Base-by-base conservation (phyloP, 2,797 vertebrate genomes). In the Sternotherus odoratus region DNA sequence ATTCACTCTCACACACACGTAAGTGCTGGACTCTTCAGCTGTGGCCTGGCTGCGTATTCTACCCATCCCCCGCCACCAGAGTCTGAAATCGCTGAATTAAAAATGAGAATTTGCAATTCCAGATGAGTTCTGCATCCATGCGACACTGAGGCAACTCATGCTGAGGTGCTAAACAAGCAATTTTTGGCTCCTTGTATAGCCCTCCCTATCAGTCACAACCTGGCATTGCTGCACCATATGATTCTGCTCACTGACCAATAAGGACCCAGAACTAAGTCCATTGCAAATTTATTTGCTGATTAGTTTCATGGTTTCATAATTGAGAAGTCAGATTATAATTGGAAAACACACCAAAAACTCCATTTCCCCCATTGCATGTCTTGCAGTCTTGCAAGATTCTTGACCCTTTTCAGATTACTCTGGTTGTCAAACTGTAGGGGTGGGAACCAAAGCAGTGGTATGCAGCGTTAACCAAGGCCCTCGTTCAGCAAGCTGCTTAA, bases 1-100 rank as follows among this genome's bases (percentile, higher is more conserved):
- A 26, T 56, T 75, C 1, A 0, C 63, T 28, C 24, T n/a, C 46
- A 0, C 0, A 26, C 15, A 17, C 53, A 24, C 2, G 9, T 10
- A 53, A 84, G 54, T 75, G 30, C 43, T 1, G 0, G 79, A n/a
- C 46, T 7, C n/a, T 7, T 72, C n/a, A 12, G 56, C 75, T 0
- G 0, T 60, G 54, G 43, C 87, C 66, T 86, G 30, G 54, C 77
- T 1, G 0, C 3, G 30, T 24, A 39, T 39, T 33, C 57, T 53
- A 50, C 74, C n/a, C 21, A 8, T 39, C 2, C 8, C 56, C 10
- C 19, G 46, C 1, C 60, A 0, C 1, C 51, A 1, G 48, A 60
- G 5, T 48, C 54, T 54, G 79, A 94, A 56, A 69, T 0, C 1
- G n/a, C 39, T 28, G 69, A 74, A 39, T 39, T 33, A 4, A 30